These are phyloP conservation scores for Bimastos eiseni DNA, from an alignment of 2,888 invertebrate species.

Conservation along the genomic window DNA sequence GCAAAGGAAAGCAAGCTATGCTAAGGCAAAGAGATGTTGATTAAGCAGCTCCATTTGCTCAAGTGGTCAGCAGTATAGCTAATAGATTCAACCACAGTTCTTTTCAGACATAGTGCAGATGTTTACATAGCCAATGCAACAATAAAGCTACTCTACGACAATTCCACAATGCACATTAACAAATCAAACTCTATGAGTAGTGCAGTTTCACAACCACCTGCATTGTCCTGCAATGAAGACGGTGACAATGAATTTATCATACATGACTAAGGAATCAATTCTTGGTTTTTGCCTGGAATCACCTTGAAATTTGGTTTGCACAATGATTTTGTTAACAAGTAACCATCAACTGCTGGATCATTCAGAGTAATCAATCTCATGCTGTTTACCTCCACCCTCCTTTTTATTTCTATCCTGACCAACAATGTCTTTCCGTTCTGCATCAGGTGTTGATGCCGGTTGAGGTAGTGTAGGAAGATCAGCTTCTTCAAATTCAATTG, in stretches of 20 bases:
- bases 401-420: slow-evolving; percentile 41
- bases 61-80: not conserved
- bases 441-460: slow-evolving; percentile 43
- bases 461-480: slow-evolving; percentile 57
- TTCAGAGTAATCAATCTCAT: not conserved
- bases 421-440: slow-evolving; percentile 41
- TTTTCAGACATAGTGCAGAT: not conserved
- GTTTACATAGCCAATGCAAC: not conserved
- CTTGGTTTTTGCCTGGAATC: not conserved
- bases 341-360: not conserved
- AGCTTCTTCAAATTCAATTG: slow-evolving; percentile 65
- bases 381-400: slow-evolving; percentile 38
- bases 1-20: not conserved
- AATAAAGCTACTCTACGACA: not conserved
- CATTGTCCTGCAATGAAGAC: not conserved
- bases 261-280: not conserved
- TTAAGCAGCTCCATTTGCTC: not conserved
- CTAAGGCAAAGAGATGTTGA: not conserved
- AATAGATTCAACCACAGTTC: not conserved
- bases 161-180: not conserved
- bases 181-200: not conserved
- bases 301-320: not conserved
- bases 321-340: not conserved
- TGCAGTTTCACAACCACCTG: not conserved
- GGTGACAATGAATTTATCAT: not conserved